phyloP scores from a whole-genome alignment of 2,888 invertebrate species.

The Conops quadrifasciatus region DNA sequence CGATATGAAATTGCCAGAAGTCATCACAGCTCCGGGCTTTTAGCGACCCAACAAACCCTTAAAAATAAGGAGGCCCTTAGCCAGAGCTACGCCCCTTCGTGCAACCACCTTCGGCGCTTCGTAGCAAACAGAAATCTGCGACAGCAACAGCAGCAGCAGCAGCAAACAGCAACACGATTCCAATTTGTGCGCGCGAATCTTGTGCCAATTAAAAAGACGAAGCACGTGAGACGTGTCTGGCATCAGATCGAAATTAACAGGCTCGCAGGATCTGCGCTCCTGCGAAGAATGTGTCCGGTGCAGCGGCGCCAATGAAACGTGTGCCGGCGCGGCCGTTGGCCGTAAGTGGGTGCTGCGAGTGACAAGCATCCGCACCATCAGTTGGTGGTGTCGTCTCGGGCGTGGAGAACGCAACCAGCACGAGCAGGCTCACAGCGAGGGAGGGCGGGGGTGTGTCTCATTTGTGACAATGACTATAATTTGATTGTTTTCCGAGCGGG shows the following conservation, averaged over 20 bases:
- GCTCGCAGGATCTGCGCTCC: constrained; percentile 22
- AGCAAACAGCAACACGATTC: constrained; percentile 24
- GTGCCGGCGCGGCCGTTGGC: constrained; percentile 1
- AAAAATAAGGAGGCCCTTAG: too few relatives aligned
- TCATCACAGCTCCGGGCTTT: too few relatives aligned
- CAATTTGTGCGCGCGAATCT: constrained; percentile 22
- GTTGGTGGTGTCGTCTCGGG: neutral
- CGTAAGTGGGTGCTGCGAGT: constrained; percentile 28
- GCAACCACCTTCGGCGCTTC: too few relatives aligned
- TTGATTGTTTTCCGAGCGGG: constrained; percentile 49
- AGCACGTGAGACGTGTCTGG: constrained; percentile 4
- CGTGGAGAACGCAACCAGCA: neutral
- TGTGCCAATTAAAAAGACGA: constrained; percentile 37
- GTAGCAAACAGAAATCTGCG: neutral
- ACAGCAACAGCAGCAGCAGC: neutral
- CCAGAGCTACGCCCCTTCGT: too few relatives aligned
- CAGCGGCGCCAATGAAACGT: constrained; percentile 22
- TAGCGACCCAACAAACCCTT: too few relatives aligned
- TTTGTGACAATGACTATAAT: constrained; percentile 46
- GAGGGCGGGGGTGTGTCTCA: neutral
- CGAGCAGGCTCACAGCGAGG: neutral
- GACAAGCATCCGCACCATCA: constrained; percentile 28
- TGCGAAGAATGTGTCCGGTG: neutral
- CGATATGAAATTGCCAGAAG: too few relatives aligned
- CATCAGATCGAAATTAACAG: constrained; percentile 27